Evolutionary conservation across 2,797 vertebrate genomes (phyloP), one percentile per base, ranked within the genome.

Genomic region (Thunnus albacares): DNA sequence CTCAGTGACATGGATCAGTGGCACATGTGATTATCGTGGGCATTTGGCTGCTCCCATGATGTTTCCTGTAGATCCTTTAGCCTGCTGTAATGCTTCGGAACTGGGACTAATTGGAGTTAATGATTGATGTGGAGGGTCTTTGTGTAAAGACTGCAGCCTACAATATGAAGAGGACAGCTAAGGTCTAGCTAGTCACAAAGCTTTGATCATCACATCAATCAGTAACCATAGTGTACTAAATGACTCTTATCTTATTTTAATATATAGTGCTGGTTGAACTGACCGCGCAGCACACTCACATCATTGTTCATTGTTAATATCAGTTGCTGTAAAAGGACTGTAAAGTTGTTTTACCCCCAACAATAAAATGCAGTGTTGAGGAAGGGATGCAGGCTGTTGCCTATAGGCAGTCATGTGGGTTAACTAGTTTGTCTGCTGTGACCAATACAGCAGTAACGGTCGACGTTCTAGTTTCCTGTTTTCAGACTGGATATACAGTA

Each of bases 71-170:
- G 58, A 55, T 30, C 52, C n/a, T 9, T 10, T 2, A 38, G 26
- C 12, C 30, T 69, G 5, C 15, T 28, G 28, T 18, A 8, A 57
- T 2, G 0, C 11, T 51, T 51, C 15, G 45, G 26, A 53, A 52
- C 9, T 77, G 13, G 33, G 58, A 12, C 22, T 35, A 28, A 60
- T 75, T 0, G 49, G 7, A 38, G 52, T 71, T 73, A 52, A 85
- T 83, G 24, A 77, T 65, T 75, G 22, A 76, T 30, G 11, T 63
- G 8, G 15, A 38, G 43, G 18, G 55, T 83, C 56, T 69, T 60
- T 74, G 70, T 70, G 49, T 58, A 9, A 43, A 73, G 38, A 30
- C 49, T 43, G 22, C 26, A 30, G 62, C 28, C 20, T 6, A 12
- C 2, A 53, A 18, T 6, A 6, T 22, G 20, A 62, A 58, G 18